Percentiles rank a stretch among this genome's conserved stretches.
Conservation (phyloP, 2,113 vertebrate species). For the Dissostichus mawsoni region DNA sequence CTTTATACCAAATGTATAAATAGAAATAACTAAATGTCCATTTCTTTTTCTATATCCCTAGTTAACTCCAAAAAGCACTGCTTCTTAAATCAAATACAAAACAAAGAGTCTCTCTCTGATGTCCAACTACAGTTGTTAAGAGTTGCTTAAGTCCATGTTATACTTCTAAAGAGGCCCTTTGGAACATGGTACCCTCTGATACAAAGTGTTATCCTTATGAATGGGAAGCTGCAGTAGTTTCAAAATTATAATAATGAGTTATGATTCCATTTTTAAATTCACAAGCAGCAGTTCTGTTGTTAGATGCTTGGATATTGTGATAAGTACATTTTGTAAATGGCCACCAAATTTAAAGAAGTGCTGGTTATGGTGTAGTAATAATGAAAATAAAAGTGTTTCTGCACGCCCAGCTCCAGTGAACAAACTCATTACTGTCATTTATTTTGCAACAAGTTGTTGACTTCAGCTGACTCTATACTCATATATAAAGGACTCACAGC, state of each 20-base stretch:
- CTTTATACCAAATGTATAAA: neutral
- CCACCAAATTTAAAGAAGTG: constrained; percentile 19
- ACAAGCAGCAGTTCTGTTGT: constrained; percentile 6
- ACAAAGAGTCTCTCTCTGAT: constrained; percentile 33
- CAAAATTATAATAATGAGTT: neutral
- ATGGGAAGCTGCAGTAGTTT: constrained; percentile 2
- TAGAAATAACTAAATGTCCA: neutral
- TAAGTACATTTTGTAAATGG: constrained; percentile 24
- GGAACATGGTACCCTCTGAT: constrained; percentile 35
- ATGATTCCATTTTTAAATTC: constrained; percentile 32
- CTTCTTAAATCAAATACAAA: constrained; percentile 31
- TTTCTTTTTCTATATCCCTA: neutral
- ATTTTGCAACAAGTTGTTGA: constrained; percentile 30
- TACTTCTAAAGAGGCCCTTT: constrained; percentile 40
- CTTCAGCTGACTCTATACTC: constrained; percentile 18
- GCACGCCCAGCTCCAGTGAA: constrained; percentile 18
- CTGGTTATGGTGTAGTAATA: constrained; percentile 25
- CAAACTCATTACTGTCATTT: constrained; percentile 37
- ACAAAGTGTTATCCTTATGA: constrained; percentile 26
- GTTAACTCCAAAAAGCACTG: constrained; percentile 4
- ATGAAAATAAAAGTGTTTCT: constrained; percentile 35
- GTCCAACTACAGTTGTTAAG: constrained; percentile 24
- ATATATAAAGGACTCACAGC: neutral
- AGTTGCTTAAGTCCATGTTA: constrained; percentile 24
- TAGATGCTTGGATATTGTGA: constrained; percentile 10